Evolutionary conservation across 2,888 invertebrate species (phyloP), one percentile per base, ranked within the genome.

Genomic region (Phalera bucephala): DNA sequence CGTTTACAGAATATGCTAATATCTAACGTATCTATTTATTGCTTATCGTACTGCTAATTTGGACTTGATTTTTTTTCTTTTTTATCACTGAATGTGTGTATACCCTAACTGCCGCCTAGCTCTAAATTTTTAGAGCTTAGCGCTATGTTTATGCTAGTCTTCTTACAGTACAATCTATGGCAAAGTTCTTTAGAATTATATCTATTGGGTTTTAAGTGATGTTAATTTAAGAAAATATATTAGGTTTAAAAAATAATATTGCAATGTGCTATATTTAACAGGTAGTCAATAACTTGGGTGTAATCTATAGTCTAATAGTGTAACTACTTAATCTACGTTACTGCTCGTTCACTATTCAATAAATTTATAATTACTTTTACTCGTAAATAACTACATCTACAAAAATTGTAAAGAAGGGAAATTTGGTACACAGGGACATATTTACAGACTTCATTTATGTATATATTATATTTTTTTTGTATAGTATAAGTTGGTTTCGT

Each of bases 341-440:
- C 39, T 40, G 36, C 36, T 33, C 36, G 3, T 23, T 44, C n/a
- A n/a, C n/a, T n/a, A n/a, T n/a, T n/a, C n/a, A n/a, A n/a, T n/a
- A n/a, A n/a, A n/a, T n/a, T 29, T 36, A 29, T 32, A 7, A 30
- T 36, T 38, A 37, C 33, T 12, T 29, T 29, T 11, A 17, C 10
- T 29, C 10, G 17, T 19, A 17, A 29, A 48, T 21, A 14, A 44
- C 81, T 87, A 87, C 72, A 48, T 36, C 84, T 87, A 87, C 82
- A 74, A 83, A 82, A 84, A 80, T 86, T 88, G 87, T 88, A 88
- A 84, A 88, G 87, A 88, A 88, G 87, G 78, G 80, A 80, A 79
- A 73, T 82, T 87, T 87, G 83, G 83, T 88, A 88, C 86, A 88
- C 75, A 73, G 77, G 80, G 75, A 79, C 49, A 74, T 84, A 83